A percentile compares a stretch with the other conserved stretches of the same genome.
Conservation (phyloP, 2,797 vertebrate genomes). For the Lophius americanus region DNA sequence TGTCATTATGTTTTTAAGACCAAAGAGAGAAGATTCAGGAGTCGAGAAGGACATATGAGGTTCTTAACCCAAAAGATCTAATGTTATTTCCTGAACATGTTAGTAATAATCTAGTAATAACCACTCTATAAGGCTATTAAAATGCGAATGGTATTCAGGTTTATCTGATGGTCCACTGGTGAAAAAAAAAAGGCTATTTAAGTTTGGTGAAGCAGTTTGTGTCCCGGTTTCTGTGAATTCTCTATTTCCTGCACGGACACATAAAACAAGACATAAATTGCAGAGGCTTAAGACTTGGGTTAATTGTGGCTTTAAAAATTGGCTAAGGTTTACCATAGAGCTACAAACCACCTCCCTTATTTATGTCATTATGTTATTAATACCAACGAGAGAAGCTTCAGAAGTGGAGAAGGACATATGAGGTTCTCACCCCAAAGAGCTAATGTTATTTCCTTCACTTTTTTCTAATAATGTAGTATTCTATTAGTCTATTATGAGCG, state of each 20-base stretch:
- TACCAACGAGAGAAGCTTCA: background rate
- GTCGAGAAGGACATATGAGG: too few relatives aligned
- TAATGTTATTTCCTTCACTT: too few relatives aligned
- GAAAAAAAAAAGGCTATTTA: slow-evolving; percentile 37
- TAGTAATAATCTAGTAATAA: too few relatives aligned
- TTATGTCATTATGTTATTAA: background rate
- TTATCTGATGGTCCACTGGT: slow-evolving; percentile 54
- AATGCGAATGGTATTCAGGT: slow-evolving; percentile 65
- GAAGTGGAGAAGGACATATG: too few relatives aligned
- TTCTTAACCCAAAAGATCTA: too few relatives aligned
- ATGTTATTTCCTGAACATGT: too few relatives aligned
- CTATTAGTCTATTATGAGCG: too few relatives aligned
- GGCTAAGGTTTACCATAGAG: background rate
- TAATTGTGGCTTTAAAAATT: background rate
- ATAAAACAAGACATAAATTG: background rate
- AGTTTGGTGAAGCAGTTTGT: slow-evolving; percentile 34
- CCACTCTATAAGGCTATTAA: slow-evolving; percentile 52
- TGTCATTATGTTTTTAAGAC: background rate
- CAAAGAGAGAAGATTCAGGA: background rate
- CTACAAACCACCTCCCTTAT: background rate
- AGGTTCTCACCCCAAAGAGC: too few relatives aligned
- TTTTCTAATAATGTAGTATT: too few relatives aligned
- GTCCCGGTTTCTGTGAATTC: slow-evolving; percentile 5
- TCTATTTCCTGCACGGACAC: slow-evolving; percentile 1
- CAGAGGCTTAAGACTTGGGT: background rate